Evolutionary conservation across 2,113 vertebrate genomes (phyloP).

Genomic region (Oryctolagus cuniculus): mOryCun1.1 NC_091434.1:98944501-98945000

Average conservation of each 20-base stretch:
- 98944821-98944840: not conserved
- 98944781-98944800: not conserved
- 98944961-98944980: not conserved
- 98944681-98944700: not conserved
- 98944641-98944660: not conserved
- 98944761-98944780: slow-evolving; percentile 3
- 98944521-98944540: not conserved
- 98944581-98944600: not conserved
- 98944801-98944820: not conserved
- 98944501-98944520: not conserved
- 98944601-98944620: not conserved
- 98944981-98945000: not conserved
- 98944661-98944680: not conserved
- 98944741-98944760: not conserved
- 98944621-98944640: not conserved
- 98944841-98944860: not conserved
- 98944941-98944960: not conserved
- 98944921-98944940: not conserved
- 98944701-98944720: not conserved
- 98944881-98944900: not conserved
- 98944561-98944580: not conserved
- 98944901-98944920: not conserved
- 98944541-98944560: not conserved
- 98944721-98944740: not conserved
- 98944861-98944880: not conserved